These are phyloP conservation scores for Heliocidaris tuberculata DNA, from an alignment of 35 echinoderm and acorn worm genomes.

Conservation along the genomic window DNA sequence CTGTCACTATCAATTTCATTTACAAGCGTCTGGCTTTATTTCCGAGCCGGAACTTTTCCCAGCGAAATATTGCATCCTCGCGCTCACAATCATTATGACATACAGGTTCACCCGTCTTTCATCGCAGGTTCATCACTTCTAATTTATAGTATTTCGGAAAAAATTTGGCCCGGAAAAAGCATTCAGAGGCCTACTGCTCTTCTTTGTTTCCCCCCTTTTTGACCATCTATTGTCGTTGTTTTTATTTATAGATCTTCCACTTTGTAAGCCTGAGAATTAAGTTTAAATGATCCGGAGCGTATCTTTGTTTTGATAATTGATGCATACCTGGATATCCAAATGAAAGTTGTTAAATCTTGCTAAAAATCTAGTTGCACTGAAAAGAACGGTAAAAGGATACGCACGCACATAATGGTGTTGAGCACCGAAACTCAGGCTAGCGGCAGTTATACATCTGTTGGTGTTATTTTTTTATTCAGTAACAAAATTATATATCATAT, in stretches of 20 bases:
- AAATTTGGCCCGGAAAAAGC: background rate
- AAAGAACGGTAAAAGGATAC: no score
- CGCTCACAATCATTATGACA: background rate
- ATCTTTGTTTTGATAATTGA: no score
- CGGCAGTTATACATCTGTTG: no score
- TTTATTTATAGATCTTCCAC: background rate
- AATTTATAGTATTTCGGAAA: background rate
- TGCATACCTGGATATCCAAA: no score
- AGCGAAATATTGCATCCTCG: constrained; percentile 9
- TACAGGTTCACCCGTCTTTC: background rate
- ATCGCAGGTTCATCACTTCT: background rate
- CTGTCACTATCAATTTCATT: background rate
- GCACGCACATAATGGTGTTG: no score
- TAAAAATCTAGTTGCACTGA: no score
- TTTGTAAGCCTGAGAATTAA: background rate
- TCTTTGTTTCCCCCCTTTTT: background rate
- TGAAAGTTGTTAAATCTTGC: no score
- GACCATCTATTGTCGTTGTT: background rate
- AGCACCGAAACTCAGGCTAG: no score
- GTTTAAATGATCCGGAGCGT: no score
- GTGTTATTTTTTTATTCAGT: no score
- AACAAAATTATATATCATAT: no score
- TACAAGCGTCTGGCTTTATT: background rate
- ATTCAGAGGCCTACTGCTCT: background rate
- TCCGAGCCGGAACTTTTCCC: background rate